Base-by-base conservation (phyloP, 2,797 vertebrate genomes). In the Cottoperca gobio region DNA sequence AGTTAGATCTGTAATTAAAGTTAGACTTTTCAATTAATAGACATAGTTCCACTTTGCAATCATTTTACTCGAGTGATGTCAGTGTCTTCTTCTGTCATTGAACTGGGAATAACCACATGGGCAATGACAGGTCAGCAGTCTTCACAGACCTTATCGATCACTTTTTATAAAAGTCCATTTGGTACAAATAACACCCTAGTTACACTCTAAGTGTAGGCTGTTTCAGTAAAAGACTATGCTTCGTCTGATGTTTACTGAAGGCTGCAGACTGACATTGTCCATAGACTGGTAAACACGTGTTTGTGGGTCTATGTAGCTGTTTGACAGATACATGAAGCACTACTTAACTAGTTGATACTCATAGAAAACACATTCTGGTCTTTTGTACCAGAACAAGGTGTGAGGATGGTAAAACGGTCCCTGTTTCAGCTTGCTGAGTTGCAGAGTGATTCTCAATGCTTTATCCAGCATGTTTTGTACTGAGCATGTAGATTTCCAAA, bases 11-110 rank as follows among this genome's bases (percentile, higher is more conserved):
- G 65, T 59, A 8, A 37, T 21, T 59, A 59, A 40, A 58, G 14
- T 31, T 31, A 11, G 50, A 8, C 17, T 45, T 72, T 84, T 75
- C 39, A 40, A 79, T 42, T 76, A 9, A 33, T 8, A 31, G 33
- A 2, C 17, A 55, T 3, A 46, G 24, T 67, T 58, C 10, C n/a
- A 59, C 48, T 40, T 16, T 61, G n/a, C 6, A 0, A 16, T 58
- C 7, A 24, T 52, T 67, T 59, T 24, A 17, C 63, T 55, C 14
- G 14, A 76, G 6, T 33, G n/a, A 55, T 17, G 13, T 37, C 48
- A 11, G 10, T 53, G 9, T 62, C 2, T 26, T 23, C 16, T 28
- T 53, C 28, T 43, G 9, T 50, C 35, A 16, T 7, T 57, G 17
- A 58, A 42, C 59, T 23, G 60, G 3, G 48, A 64, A 26, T 23